phyloP scores from a whole-genome alignment of 2,888 invertebrate species.

The Eilema caniola region DNA sequence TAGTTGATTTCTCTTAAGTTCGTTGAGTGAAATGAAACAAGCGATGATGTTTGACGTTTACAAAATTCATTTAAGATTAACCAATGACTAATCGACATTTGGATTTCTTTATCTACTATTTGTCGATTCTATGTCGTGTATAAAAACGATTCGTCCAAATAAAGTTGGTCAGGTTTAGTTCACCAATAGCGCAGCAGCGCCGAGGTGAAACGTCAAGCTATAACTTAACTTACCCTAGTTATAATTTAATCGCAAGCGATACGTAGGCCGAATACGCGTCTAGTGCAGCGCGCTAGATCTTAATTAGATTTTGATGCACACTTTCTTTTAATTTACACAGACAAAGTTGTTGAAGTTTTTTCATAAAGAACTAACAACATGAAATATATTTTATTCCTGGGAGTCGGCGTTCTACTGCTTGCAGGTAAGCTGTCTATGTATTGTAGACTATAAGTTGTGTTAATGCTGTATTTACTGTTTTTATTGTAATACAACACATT shows the following conservation, averaged over 20 bases:
- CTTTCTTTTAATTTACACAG: conserved; percentile 19
- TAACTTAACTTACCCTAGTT: conserved; percentile 12
- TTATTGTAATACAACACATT: not conserved
- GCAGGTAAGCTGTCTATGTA: conserved; percentile 72
- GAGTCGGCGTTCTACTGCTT: conserved; percentile 73
- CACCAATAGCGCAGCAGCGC: conserved; percentile 26
- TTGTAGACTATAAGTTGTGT: conserved; percentile 22
- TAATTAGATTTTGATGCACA: conserved; percentile 28
- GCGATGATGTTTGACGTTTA: conserved; percentile 7
- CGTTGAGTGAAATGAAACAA: conserved; percentile 16
- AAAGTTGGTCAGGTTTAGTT: rapidly evolving
- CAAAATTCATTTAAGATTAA: not conserved
- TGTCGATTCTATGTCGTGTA: conserved; percentile 68
- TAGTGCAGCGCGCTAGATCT: conserved; percentile 12
- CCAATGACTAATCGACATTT: conserved; percentile 78
- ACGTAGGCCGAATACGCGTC: conserved; percentile 11
- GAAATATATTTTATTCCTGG: conserved; percentile 76
- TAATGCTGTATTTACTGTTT: conserved; percentile 12
- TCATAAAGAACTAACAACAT: conserved; percentile 53
- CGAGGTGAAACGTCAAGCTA: conserved; percentile 30
- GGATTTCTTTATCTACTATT: conserved; percentile 69
- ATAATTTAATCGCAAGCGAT: conserved; percentile 18
- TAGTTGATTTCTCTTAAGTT: too few species aligned
- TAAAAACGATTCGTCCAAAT: conserved; percentile 56
- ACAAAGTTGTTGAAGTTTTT: conserved; percentile 16